Percentiles rank a stretch among this genome's conserved stretches.
phyloP scores from a whole-genome alignment of 1,140 invertebrate species.

The Drosophila teissieri region DNA sequence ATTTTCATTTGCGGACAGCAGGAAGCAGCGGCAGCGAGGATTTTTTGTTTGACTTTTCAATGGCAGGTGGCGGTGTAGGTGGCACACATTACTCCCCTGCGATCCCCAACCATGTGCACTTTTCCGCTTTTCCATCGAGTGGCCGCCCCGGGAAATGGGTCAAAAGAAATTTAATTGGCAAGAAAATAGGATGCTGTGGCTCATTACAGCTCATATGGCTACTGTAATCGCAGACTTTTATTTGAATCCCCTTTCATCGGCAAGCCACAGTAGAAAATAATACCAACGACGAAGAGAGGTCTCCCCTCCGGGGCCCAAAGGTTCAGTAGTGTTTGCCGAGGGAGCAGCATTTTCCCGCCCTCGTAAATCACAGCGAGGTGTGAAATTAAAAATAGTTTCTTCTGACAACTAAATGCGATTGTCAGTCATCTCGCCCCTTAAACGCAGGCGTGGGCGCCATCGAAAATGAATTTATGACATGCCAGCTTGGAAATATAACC shows the following conservation, averaged over 20 bases:
- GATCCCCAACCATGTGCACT: constrained; percentile 3
- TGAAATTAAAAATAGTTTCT: constrained; percentile 57
- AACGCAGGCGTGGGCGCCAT: constrained; percentile 30
- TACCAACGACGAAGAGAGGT: no score
- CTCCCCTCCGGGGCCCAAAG: no score
- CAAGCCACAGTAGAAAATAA: neutral
- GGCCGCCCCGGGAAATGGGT: constrained; percentile 52
- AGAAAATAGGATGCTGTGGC: constrained; percentile 4
- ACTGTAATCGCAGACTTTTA: neutral
- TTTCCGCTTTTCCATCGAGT: constrained; percentile 20
- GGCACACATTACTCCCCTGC: constrained; percentile 19
- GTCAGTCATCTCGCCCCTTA: constrained; percentile 26
- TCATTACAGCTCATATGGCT: neutral
- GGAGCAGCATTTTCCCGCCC: constrained; percentile 11
- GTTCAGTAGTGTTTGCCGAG: no score
- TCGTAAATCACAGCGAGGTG: constrained; percentile 48
- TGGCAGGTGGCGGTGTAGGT: neutral
- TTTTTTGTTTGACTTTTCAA: constrained; percentile 63
- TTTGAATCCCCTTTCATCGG: neutral
- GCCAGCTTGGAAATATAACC: neutral
- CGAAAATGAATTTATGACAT: constrained; percentile 54
- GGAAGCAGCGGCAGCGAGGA: neutral
- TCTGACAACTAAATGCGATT: constrained; percentile 50
- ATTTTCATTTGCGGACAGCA: constrained; percentile 61
- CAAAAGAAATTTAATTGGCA: constrained; percentile 47